Evolutionary conservation across 2,797 vertebrate species (phyloP), one percentile per base, ranked within the genome.

Genomic region (Oryzias sinensis): DNA sequence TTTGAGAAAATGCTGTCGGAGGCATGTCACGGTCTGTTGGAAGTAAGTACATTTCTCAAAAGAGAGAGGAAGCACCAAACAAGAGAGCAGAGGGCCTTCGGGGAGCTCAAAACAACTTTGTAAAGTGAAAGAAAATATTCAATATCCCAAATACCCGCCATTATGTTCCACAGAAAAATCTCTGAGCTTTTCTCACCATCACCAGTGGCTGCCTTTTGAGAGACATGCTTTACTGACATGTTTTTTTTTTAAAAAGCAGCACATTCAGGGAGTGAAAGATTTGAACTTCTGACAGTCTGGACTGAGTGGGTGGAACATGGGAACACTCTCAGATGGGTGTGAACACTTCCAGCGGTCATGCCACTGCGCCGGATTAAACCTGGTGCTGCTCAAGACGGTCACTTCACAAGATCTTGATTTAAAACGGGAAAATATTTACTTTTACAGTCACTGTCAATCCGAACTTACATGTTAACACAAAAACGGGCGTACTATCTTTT

Each of bases 221-320:
- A 49, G 20, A 41, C 58, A 68, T 72, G 42, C 66, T 76, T 82
- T 81, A 79, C 76, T 71, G 78, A 72, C 64, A 56, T 49, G 14
- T 52, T 42, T 52, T 49, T 62, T 9, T 41, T 33, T 49, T 54
- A 53, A 54, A 72, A 59, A 59, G 49, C 44, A 25, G 43, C 33
- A 70, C 47, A 37, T 65, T 62, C 61, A 56, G 22, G 65, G 22
- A 68, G 53, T 52, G 53, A 76, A 74, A 66, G 63, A 65, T 72
- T 75, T 81, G 73, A 83, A 87, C 84, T 74, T 61, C 14, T 74
- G 58, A 78, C 78, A 71, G 72, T 24, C 46, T 51, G 52, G 25
- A 40, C 51, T 74, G 68, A 77, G 72, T 83, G 68, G 55, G 52
- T 43, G 65, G 70, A 52, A 41, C 44, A 33, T 57, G 61, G 53